A percentile compares a stretch with the other conserved stretches of the same genome.
phyloP scores from a whole-genome alignment of 2,113 vertebrate species.

The Perca flavescens region DNA sequence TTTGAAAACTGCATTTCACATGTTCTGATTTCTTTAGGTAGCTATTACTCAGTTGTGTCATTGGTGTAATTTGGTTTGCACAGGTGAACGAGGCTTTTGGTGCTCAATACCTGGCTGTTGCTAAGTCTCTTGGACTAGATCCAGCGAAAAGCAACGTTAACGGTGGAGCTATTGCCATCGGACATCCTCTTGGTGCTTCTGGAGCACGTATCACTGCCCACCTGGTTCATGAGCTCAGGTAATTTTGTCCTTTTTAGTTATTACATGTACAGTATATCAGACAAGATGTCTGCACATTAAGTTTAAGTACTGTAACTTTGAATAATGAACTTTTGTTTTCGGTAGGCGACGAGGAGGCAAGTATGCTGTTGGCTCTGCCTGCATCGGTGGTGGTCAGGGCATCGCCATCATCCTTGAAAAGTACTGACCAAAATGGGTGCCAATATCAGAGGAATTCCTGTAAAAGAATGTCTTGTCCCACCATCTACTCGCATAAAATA shows the following conservation, averaged over 20 bases:
- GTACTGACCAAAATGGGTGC: constrained; percentile 75
- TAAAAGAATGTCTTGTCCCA: constrained; percentile 10
- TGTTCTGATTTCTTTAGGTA: not conserved
- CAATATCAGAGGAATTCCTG: not conserved
- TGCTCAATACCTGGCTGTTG: constrained; percentile 92
- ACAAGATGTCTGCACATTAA: not conserved
- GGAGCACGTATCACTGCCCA: constrained; percentile 93
- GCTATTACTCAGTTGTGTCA: not conserved
- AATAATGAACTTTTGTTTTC: constrained; percentile 20
- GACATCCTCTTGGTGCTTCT: constrained; percentile 93
- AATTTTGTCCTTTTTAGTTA: not conserved
- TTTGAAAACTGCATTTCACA: not conserved
- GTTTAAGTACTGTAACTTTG: not conserved
- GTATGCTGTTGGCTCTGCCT: constrained; percentile 93
- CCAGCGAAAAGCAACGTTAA: constrained; percentile 92
- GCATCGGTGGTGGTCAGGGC: constrained; percentile 97
- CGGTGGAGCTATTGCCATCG: constrained; percentile 94
- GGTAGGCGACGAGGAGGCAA: constrained; percentile 91
- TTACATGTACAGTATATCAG: not conserved
- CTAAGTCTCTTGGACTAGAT: constrained; percentile 89
- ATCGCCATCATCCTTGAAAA: constrained; percentile 93
- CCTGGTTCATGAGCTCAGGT: constrained; percentile 95
- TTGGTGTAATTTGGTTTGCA: constrained; percentile 26
- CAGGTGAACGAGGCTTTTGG: constrained; percentile 99
- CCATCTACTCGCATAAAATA: not conserved